A percentile compares a stretch with the other conserved stretches of the same genome.
phyloP scores from a whole-genome alignment of 2,113 vertebrate genomes.

The Hydropotes inermis region DNA sequence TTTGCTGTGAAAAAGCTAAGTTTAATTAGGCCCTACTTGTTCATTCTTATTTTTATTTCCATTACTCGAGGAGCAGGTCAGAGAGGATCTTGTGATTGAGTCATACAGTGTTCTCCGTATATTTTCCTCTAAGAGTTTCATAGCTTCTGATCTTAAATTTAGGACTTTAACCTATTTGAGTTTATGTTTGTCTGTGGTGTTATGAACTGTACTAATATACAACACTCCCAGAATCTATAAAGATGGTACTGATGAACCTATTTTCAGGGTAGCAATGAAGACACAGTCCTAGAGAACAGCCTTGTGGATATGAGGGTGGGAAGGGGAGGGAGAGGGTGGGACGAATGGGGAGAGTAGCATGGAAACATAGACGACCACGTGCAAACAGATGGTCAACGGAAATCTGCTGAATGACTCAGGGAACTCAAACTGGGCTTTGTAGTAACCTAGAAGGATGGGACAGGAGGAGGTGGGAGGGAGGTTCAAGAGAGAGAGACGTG shows the following conservation, averaged over 20 bases:
- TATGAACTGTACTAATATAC: background rate
- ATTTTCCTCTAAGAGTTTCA: background rate
- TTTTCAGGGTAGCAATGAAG: background rate
- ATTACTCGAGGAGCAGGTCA: background rate
- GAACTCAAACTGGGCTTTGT: background rate
- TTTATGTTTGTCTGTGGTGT: background rate
- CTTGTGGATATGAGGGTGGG: background rate
- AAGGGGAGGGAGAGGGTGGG: background rate
- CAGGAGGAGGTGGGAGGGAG: fast-evolving
- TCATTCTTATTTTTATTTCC: background rate
- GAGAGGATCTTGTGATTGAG: background rate
- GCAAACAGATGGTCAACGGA: fast-evolving
- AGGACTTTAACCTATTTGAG: background rate
- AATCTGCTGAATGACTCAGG: background rate
- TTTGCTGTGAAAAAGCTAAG: background rate
- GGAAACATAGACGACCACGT: background rate
- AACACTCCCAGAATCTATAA: background rate
- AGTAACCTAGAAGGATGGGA: fast-evolving
- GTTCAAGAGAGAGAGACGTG: background rate
- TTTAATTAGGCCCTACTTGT: background rate
- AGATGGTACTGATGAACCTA: background rate
- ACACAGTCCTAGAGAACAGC: background rate
- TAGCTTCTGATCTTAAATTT: background rate
- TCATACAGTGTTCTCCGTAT: background rate
- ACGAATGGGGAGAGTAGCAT: background rate